Evolutionary conservation across 30 jellyfish, hydroid and myxozoan genomes (phyloP).

Genomic region (Pelagia noctiluca): DNA sequence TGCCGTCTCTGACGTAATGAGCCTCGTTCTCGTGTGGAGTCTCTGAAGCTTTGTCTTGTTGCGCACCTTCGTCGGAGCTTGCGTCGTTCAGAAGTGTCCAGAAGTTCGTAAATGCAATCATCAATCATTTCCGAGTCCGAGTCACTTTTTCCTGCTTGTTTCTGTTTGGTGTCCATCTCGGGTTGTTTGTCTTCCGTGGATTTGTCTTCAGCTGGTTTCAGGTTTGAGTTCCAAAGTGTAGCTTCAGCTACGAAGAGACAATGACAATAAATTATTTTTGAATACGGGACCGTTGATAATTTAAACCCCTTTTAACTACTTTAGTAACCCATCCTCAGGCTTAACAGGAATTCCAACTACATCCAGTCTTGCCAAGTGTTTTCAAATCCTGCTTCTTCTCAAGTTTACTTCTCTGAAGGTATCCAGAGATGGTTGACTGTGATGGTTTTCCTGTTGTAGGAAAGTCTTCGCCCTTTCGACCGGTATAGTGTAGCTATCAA

Average conservation of each 20-base stretch:
- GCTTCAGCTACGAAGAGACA: not conserved
- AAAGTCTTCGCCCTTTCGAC: too few species aligned
- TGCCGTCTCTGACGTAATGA: conserved; percentile 71
- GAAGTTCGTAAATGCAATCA: conserved; percentile 47
- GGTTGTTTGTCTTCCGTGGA: conserved; percentile 38
- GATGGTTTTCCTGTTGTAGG: too few species aligned
- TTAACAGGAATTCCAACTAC: too few species aligned
- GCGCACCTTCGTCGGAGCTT: conserved; percentile 85
- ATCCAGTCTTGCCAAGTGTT: too few species aligned
- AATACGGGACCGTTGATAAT: too few species aligned
- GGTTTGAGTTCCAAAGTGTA: not conserved
- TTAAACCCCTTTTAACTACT: too few species aligned
- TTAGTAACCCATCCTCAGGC: too few species aligned
- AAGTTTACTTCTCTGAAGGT: too few species aligned
- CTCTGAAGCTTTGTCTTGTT: conserved; percentile 65
- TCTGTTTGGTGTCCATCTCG: conserved; percentile 32
- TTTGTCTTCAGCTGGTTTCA: not conserved
- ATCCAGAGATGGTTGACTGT: too few species aligned
- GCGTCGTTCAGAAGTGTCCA: conserved; percentile 59
- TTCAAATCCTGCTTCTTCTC: too few species aligned
- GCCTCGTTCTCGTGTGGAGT: conserved; percentile 61
- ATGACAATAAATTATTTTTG: not conserved
- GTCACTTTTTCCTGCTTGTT: conserved; percentile 46
- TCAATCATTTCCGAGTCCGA: conserved; percentile 51
- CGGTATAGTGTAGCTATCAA: too few species aligned